Evolutionary conservation across 2,113 vertebrate genomes (phyloP), one percentile per base, ranked within the genome.

Genomic region (Aythya baeri): DNA sequence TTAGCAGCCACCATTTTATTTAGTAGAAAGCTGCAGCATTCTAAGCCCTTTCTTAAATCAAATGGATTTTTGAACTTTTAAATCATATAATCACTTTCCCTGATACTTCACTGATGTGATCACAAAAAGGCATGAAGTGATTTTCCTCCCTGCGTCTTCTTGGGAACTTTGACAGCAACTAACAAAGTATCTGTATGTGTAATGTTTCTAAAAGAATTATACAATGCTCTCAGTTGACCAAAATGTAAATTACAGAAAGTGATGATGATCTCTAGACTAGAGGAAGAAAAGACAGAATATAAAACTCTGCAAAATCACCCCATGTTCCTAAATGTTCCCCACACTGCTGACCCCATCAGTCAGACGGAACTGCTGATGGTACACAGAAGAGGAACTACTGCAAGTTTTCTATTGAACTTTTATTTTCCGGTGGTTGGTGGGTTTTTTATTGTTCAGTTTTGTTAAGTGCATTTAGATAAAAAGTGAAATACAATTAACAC

Each of bases 381-480:
- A 1, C 7, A 31, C 11, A 63, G 32, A 76, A 71, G 18, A 44
- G 22, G 70, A 96, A 86, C 9, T 13, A 76, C 8, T 1, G 4
- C 4, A 46, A 55, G 54, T 65, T 26, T 79, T 83, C 29, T 29
- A 4, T 27, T 20, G 55, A 0, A 8, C 1, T 0, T 43, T 84
- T 91, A 36, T 83, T 74, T 57, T 78, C 16, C 0, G 0, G 20
- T 63, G 11, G 49, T 15, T 70, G 58, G 34, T 59, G 11, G 59
- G 68, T 80, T 65, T 41, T 22, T 73, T 68, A 34, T 58, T 34
- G 6, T 23, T 55, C 52, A 63, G 50, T 59, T 74, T 62, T 23
- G 11, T 41, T 46, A 71, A 27, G 5, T 46, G 27, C 31, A 63
- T 68, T 86, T 78, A 55, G 22, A 52, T 31, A 65, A 84, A 77